phyloP scores from a whole-genome alignment of 2,113 vertebrate species.

The Carlito syrichta region DNA sequence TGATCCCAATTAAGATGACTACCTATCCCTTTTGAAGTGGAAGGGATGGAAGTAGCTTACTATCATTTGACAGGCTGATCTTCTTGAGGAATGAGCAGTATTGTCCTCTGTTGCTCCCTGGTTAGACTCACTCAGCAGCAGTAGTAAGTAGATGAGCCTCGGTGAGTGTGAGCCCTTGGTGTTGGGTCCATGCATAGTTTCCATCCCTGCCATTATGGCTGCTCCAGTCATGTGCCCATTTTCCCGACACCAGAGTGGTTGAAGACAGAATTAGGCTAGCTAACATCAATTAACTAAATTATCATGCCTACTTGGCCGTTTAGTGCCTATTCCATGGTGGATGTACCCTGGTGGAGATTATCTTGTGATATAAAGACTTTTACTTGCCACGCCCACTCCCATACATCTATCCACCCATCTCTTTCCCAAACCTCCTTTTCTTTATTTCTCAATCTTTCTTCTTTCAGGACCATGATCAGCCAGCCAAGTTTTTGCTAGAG shows the following conservation, averaged over 20 bases:
- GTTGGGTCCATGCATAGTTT: not conserved
- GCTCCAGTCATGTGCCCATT: not conserved
- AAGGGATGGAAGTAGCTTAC: not conserved
- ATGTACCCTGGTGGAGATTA: not conserved
- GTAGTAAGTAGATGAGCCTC: not conserved
- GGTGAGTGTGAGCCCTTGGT: not conserved
- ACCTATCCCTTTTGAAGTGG: not conserved
- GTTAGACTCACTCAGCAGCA: not conserved
- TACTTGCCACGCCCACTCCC: too few relatives aligned
- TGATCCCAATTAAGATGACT: not conserved
- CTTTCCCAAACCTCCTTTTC: not conserved
- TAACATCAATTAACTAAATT: not conserved
- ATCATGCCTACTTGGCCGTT: not conserved
- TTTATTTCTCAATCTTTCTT: not conserved
- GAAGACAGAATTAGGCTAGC: not conserved
- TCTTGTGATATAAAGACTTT: not conserved
- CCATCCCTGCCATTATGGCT: not conserved
- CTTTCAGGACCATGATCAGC: not conserved
- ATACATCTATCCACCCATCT: not conserved
- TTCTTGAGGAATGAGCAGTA: not conserved
- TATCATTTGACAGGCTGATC: not conserved
- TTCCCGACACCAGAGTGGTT: not conserved
- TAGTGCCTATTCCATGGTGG: not conserved
- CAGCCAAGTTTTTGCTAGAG: not conserved
- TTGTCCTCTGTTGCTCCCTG: not conserved